A percentile compares a stretch with the other conserved stretches of the same genome.
Evolutionary conservation across 2,888 invertebrate genomes (phyloP).

Genomic region (Drosophila anomalipes): DNA sequence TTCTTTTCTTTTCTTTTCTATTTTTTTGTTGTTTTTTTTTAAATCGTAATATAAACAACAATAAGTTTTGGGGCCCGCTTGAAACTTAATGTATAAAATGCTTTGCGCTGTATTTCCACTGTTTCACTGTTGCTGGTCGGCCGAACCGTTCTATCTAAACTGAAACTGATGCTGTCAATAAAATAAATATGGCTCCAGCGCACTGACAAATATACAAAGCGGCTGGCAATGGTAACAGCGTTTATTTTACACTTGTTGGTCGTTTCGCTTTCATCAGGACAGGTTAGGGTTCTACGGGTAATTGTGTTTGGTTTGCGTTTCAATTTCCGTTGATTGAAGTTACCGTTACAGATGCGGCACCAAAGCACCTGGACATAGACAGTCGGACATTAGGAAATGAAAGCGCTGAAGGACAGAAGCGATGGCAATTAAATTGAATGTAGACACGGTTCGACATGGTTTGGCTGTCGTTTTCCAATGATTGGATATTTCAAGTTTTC

Average conservation of each 20-base stretch:
- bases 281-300: conserved; percentile 11
- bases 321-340: conserved; percentile 79
- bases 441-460: conserved; percentile 24
- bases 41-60: conserved; percentile 60
- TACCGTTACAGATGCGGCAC: conserved; percentile 37
- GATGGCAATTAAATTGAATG: conserved; percentile 75
- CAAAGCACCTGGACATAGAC: conserved; percentile 46
- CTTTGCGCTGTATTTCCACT: conserved; percentile 5
- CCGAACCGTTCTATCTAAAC: conserved; percentile 20
- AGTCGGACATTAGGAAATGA: conserved; percentile 29
- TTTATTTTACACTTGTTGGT: conserved; percentile 41
- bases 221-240: conserved; percentile 14
- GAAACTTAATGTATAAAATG: conserved; percentile 33
- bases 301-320: conserved; percentile 56
- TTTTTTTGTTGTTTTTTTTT: conserved; percentile 2
- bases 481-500: conserved; percentile 38
- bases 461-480: conserved; percentile 21
- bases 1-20: not conserved
- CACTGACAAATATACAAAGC: conserved; percentile 33
- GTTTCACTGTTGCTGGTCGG: conserved; percentile 22
- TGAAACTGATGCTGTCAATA: conserved; percentile 21
- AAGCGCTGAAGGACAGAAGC: conserved; percentile 52
- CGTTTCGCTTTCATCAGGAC: conserved; percentile 54
- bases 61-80: conserved; percentile 16
- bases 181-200: conserved; percentile 44